These are phyloP conservation scores for Microchirus variegatus DNA, from an alignment of 2,797 vertebrate genomes.

Conservation along the genomic window DNA sequence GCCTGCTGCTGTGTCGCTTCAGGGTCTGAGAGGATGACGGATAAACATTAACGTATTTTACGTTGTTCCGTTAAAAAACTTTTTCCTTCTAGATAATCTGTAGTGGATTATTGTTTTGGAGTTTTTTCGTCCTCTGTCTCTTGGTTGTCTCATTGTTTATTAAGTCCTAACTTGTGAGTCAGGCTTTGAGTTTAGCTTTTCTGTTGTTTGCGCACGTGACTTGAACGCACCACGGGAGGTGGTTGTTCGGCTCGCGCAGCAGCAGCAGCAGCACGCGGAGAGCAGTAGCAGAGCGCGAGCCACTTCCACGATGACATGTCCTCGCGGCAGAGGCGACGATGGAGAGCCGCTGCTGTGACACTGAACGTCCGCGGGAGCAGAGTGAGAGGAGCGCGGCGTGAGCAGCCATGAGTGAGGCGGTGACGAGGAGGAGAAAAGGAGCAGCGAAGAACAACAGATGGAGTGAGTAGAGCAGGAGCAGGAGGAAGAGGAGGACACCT, in stretches of 20 bases:
- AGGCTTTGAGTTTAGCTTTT: too few relatives aligned
- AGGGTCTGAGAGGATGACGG: too few relatives aligned
- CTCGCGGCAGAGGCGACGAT: constrained; percentile 33
- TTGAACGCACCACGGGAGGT: constrained; percentile 35
- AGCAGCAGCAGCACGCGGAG: constrained; percentile 6
- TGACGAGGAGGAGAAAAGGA: constrained; percentile 34
- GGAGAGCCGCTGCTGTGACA: not conserved
- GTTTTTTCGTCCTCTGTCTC: too few relatives aligned
- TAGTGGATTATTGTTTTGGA: too few relatives aligned
- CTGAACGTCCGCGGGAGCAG: not conserved
- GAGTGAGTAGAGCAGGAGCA: constrained; percentile 72
- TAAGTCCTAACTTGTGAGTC: too few relatives aligned
- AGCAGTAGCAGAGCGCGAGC: not conserved
- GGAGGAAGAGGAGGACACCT: not conserved
- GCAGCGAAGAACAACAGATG: constrained; percentile 40
- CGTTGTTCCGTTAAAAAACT: too few relatives aligned
- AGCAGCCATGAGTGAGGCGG: constrained; percentile 55
- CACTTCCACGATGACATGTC: constrained; percentile 1
- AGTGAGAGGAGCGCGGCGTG: not conserved
- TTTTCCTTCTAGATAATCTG: too few relatives aligned
- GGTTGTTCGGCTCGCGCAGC: not conserved
- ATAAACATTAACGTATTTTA: too few relatives aligned
- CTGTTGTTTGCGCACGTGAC: not conserved
- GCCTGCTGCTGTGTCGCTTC: too few relatives aligned
- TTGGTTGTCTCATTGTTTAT: too few relatives aligned